A percentile compares a stretch with the other conserved stretches of the same genome.
Evolutionary conservation across 1,140 invertebrate species (phyloP).

Genomic region (Anoplophora glabripennis): DNA sequence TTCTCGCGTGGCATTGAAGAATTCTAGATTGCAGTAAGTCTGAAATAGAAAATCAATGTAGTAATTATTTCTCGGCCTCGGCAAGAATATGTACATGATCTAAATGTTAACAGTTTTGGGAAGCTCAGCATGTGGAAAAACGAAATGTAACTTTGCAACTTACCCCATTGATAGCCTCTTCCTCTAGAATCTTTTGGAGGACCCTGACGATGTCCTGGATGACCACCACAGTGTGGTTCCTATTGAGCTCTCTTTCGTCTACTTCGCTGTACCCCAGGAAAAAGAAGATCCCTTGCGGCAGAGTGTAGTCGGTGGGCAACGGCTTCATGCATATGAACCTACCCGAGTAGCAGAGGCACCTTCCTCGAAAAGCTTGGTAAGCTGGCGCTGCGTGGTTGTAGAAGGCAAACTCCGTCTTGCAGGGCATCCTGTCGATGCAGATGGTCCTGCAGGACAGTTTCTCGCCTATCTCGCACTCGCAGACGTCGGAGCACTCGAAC

Average conservation of each 20-base stretch:
- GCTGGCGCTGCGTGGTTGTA: conserved; percentile 86
- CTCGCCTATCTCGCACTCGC: conserved; percentile 73
- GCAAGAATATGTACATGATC: no score
- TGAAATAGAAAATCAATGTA: conserved; percentile 47
- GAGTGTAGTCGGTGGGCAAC: conserved; percentile 71
- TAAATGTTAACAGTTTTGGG: no score
- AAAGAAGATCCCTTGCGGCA: conserved; percentile 78
- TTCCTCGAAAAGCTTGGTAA: conserved; percentile 82
- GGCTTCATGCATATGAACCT: conserved; percentile 86
- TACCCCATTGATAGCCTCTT: conserved; percentile 70
- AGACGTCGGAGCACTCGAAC: conserved; percentile 77
- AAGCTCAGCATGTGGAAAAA: background rate
- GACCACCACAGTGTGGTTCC: conserved; percentile 73
- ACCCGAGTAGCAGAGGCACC: conserved; percentile 86
- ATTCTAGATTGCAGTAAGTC: conserved; percentile 77
- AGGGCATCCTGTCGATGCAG: conserved; percentile 78
- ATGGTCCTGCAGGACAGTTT: conserved; percentile 79
- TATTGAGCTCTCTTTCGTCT: conserved; percentile 73
- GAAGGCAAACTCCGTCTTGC: conserved; percentile 79
- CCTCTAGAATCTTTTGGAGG: conserved; percentile 71
- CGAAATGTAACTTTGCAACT: conserved; percentile 11
- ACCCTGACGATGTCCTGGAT: conserved; percentile 76
- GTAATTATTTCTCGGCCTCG: no score
- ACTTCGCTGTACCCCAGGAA: conserved; percentile 84
- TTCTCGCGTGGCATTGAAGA: conserved; percentile 80